Base-by-base conservation (phyloP, 2,113 vertebrate genomes). In the Polypterus bichir region DNA sequence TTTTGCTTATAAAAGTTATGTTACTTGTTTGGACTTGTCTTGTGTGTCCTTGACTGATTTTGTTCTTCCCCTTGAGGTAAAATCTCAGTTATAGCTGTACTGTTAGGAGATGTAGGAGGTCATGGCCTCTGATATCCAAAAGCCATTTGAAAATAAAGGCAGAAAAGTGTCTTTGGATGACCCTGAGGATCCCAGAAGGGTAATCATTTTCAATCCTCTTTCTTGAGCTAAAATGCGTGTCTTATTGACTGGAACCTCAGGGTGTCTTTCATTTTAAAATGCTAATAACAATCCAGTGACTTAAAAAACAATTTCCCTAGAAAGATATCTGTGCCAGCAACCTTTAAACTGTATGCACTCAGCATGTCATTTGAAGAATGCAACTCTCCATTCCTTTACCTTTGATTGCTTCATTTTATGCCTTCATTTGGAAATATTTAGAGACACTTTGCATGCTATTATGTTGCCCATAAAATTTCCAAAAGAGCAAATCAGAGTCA, bases 1-100 rank as follows among this genome's bases (percentile, higher is more conserved):
- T 64, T 65, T 52, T 59, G 62, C 64, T 47, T 64, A 7, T 56
- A 64, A 68, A 68, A 57, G 56, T 47, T 64, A 65, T 69, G 61
- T 64, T 5, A 52, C 68, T 62, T 55, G 64, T 59, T 57, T 64
- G 45, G 49, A 6, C 59, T 27, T 48, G 27, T 44, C 51, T n/a
- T 49, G 27, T 49, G 4, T 49, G 48, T 9, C 47, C 47, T 60
- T 60, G n/a, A 49, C 11, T 60, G 10, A 44, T n/a, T 44, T 48
- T 6, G 9, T 9, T 60, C 46, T 48, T 7, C 54, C 54, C 44
- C 9, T 27, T 27, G 27, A 27, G 27, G 27, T 2, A 27, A 55
- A 27, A 5, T 27, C 9, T 55, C 5, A 5, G 54, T n/a, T 55
- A 5, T 27, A 5, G 5, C 5, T 55, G 3, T 10, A 55, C 54